These are phyloP conservation scores for Catostylus mosaicus DNA, from an alignment of 30 jellyfish, hydroid and myxozoan genomes.

Conservation along the genomic window DNA sequence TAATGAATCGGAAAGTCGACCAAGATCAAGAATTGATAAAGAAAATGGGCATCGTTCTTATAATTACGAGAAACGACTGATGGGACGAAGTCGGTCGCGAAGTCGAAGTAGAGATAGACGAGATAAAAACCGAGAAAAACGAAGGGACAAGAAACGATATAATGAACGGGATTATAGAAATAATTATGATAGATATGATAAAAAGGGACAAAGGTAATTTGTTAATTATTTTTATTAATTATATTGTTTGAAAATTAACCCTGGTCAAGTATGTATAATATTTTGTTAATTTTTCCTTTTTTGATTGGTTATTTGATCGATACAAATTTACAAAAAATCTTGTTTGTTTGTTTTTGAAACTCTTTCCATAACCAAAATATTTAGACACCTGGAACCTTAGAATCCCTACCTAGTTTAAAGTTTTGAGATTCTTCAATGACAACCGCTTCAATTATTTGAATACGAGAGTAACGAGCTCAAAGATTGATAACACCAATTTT, in stretches of 20 bases:
- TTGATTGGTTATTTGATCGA: too few species aligned
- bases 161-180: conserved; percentile 31
- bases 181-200: conserved; percentile 59
- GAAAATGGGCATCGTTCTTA: conserved; percentile 83
- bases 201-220: conserved; percentile 51
- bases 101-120: conserved; percentile 67
- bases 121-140: conserved; percentile 48
- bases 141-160: conserved; percentile 54
- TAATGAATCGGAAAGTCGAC: conserved; percentile 17
- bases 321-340: too few species aligned
- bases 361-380: too few species aligned
- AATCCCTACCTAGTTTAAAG: too few species aligned
- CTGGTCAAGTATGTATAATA: neutral
- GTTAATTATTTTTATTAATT: neutral
- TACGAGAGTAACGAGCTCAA: too few species aligned
- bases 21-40: conserved; percentile 40
- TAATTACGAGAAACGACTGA: conserved; percentile 53
- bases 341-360: too few species aligned
- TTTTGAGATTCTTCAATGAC: too few species aligned
- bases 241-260: neutral
- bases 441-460: too few species aligned
- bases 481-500: too few species aligned
- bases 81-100: conserved; percentile 69
- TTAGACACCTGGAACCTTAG: too few species aligned
- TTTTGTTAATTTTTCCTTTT: neutral